A percentile compares a stretch with the other conserved stretches of the same genome.
Conservation (phyloP, 2,797 vertebrate species). For the Siniperca scherzeri region DNA sequence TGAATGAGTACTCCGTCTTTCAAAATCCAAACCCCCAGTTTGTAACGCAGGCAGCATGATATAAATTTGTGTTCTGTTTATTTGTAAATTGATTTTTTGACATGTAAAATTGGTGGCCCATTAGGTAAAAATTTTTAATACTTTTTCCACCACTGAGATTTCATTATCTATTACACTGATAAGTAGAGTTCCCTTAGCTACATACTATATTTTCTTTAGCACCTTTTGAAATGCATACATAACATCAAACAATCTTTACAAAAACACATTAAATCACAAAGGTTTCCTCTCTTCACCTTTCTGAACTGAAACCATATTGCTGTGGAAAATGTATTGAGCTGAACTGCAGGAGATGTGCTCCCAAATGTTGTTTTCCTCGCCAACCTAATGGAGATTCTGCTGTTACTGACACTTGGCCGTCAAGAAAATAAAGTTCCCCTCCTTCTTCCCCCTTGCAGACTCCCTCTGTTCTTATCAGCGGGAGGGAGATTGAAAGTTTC, state of each 20-base stretch:
- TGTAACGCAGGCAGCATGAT: neutral
- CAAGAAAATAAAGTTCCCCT: constrained; percentile 54
- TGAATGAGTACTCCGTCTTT: neutral
- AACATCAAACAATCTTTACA: constrained; percentile 33
- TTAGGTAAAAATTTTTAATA: neutral
- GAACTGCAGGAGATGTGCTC: constrained; percentile 59
- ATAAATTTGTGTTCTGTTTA: neutral
- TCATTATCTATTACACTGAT: neutral
- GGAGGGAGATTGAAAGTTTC: constrained; percentile 78
- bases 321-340: constrained; percentile 58
- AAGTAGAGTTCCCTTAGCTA: neutral
- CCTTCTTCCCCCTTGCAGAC: constrained; percentile 29
- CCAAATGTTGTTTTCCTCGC: constrained; percentile 71
- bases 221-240: constrained; percentile 14
- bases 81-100: constrained; percentile 1
- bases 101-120: neutral
- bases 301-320: constrained; percentile 25
- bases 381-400: constrained; percentile 72
- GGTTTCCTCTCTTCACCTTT: constrained; percentile 17
- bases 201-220: neutral
- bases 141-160: neutral
- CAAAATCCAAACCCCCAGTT: neutral
- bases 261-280: constrained; percentile 40
- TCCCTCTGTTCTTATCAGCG: constrained; percentile 77
- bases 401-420: constrained; percentile 68